A percentile compares a stretch with the other conserved stretches of the same genome.
phyloP scores from a whole-genome alignment of 2,888 invertebrate genomes.

The Ormyrus labotus region DNA sequence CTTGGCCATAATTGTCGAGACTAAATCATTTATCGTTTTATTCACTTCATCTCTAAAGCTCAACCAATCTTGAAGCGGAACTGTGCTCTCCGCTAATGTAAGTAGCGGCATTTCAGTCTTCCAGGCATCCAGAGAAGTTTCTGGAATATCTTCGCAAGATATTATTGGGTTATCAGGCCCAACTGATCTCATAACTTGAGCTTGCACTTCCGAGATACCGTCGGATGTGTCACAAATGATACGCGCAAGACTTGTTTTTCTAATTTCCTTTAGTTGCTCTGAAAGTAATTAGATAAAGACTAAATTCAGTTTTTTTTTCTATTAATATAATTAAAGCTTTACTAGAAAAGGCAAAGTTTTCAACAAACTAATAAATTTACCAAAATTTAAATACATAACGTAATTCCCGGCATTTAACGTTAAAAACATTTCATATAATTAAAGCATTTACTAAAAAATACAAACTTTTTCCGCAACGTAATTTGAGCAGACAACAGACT shows the following conservation, averaged over 20 bases:
- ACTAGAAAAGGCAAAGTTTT: too few relatives aligned
- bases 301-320: too few relatives aligned
- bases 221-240: constrained; percentile 89
- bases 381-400: too few relatives aligned
- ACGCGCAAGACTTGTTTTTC: constrained; percentile 84
- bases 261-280: constrained; percentile 89
- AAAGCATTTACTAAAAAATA: too few relatives aligned
- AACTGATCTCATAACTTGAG: constrained; percentile 83
- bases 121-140: constrained; percentile 80
- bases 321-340: too few relatives aligned
- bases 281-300: constrained; percentile 59
- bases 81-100: background rate
- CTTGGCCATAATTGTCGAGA: constrained; percentile 58
- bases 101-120: constrained; percentile 57
- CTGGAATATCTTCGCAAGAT: constrained; percentile 81
- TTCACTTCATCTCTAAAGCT: constrained; percentile 61
- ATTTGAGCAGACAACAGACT: too few relatives aligned
- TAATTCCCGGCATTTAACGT: too few relatives aligned
- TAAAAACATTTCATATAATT: too few relatives aligned
- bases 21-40: constrained; percentile 60
- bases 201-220: constrained; percentile 80
- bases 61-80: constrained; percentile 40
- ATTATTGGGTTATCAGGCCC: constrained; percentile 80
- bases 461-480: too few relatives aligned
- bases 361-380: too few relatives aligned